Percentiles rank a stretch among this genome's conserved stretches.
Conservation (phyloP, 2,888 invertebrate species). For the Cantharis lateralis region DNA sequence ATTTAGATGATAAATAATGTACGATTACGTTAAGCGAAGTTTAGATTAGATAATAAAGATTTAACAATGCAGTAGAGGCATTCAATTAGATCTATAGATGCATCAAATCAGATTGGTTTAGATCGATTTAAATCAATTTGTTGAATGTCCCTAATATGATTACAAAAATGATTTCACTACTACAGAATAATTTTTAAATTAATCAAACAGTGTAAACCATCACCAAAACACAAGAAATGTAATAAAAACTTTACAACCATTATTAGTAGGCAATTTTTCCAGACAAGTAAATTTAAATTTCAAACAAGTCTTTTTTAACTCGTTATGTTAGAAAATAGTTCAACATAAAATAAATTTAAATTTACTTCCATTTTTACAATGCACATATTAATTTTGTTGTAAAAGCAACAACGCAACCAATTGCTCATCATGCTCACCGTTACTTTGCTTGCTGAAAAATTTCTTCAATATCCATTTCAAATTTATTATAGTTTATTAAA, state of each 20-base stretch:
- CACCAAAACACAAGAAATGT: neutral
- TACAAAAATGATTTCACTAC: neutral
- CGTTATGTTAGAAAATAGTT: neutral
- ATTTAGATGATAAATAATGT: no score
- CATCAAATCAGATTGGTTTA: no score
- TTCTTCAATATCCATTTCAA: constrained; percentile 45
- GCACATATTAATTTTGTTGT: neutral
- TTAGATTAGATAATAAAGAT: no score
- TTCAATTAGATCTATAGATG: no score
- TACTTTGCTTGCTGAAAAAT: constrained; percentile 30
- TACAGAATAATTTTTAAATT: neutral
- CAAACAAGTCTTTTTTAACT: neutral
- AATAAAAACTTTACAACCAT: neutral
- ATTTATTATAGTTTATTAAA: constrained; percentile 29
- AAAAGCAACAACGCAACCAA: constrained; percentile 5
- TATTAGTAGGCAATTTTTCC: neutral
- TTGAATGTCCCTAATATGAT: neutral
- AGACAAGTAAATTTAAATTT: neutral
- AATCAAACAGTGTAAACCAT: neutral
- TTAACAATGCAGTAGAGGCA: no score
- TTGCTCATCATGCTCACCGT: constrained; percentile 48
- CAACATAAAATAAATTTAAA: neutral
- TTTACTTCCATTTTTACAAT: neutral
- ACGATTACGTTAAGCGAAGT: no score
- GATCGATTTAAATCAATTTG: no score